Evolutionary conservation across 23 tunicate genomes (phyloP), one percentile per base, ranked within the genome.

Genomic region (Styela plicata): DNA sequence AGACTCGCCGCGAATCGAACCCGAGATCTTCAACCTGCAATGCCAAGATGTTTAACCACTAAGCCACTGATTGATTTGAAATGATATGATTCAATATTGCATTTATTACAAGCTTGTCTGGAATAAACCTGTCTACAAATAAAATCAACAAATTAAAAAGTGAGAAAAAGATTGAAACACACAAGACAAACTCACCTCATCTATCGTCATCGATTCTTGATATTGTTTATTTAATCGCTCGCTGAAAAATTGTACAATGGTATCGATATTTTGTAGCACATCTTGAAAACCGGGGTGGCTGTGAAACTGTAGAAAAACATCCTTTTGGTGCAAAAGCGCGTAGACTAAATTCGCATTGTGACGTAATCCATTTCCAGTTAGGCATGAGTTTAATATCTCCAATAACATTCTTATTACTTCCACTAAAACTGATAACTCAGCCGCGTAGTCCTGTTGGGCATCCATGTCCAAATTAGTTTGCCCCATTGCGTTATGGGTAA

Each of bases 351-450:
- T 86, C 21, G 64, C 82, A 52, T 95, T 95, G 23, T 95, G 92
- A 10, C 87, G 84, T 27, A 91, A 70, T 33, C 85, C 79, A 0
- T 73, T 86, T 53, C 75, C 85, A 22, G 89, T 89, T 2, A 95
- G 74, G 62, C 99, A 95, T 1, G 96, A 86, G 73, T 90, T 95
- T 10, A 95, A 69, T 64, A 95, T 90, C 68, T 95, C 99, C 79
- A 95, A 61, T 61, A 95, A 80, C 92, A 90, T 86, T 27, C 92
- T 67, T 17, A 88, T 82, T 17, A 95, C 89, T 74, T 89, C 99
- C 35, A 79, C 88, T 20, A 88, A 73, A 0, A 82, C 84, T 2
- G 74, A 33, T 29, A 90, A n/a, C 25, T 90, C 88, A n/a, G 85
- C 63, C 23, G 84, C 84, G 36, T 81, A 90, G 64, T 91, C 86